Evolutionary conservation across 2,113 vertebrate species (phyloP).

Genomic region (Nematolebias whitei): DNA sequence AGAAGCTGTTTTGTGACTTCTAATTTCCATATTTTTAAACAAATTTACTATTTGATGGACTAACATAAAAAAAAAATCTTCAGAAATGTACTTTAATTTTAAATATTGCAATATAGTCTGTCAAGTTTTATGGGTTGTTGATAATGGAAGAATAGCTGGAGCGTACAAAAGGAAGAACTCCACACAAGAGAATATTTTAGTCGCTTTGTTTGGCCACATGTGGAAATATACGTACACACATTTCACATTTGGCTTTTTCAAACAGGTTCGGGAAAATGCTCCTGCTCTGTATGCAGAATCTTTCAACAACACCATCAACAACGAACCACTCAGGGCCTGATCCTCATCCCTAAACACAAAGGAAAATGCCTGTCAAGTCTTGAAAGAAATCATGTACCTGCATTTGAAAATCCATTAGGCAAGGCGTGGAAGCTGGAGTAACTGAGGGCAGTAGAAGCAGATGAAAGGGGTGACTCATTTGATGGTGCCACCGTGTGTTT

Average conservation of each 20-base stretch:
- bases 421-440: conserved; percentile 60
- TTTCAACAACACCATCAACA: conserved; percentile 63
- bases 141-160: conserved; percentile 6
- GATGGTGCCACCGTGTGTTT: conserved; percentile 57
- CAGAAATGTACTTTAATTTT: too few relatives aligned
- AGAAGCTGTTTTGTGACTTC: too few relatives aligned
- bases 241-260: conserved; percentile 65
- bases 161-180: conserved; percentile 18
- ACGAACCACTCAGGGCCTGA: conserved; percentile 69
- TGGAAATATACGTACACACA: conserved; percentile 48
- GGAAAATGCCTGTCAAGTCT: conserved; percentile 74
- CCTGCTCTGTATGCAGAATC: conserved; percentile 65
- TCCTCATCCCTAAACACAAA: conserved; percentile 72
- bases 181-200: conserved; percentile 20
- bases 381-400: conserved; percentile 72
- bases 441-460: conserved; percentile 62
- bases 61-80: too few relatives aligned
- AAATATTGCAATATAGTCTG: not conserved
- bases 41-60: too few relatives aligned
- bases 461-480: conserved; percentile 73
- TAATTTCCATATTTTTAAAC: too few relatives aligned
- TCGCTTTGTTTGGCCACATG: conserved; percentile 49
- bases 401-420: conserved; percentile 80
- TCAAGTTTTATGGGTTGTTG: not conserved
- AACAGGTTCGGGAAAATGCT: conserved; percentile 66